phyloP scores from a whole-genome alignment of 1,140 invertebrate species.

The Ganaspis sp. region DNA sequence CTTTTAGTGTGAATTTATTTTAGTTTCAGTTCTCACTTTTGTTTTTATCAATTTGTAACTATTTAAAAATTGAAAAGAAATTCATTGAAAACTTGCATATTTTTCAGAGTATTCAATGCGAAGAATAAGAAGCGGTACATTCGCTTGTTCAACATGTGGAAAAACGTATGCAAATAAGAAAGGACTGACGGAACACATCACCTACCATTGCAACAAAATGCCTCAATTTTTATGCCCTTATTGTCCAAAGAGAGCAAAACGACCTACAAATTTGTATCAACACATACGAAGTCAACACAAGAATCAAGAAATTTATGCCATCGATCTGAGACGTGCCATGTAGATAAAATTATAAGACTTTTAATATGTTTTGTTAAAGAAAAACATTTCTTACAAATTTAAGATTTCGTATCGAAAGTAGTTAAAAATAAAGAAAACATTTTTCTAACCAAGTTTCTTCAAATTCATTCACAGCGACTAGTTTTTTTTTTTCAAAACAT shows the following conservation, averaged over 20 bases:
- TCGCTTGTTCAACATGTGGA: neutral
- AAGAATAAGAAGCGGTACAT: neutral
- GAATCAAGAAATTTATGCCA: constrained; percentile 49
- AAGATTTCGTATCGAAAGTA: no score
- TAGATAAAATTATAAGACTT: no score
- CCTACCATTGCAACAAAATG: constrained; percentile 83
- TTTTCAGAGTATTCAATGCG: neutral
- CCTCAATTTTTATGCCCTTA: constrained; percentile 85
- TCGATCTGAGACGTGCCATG: constrained; percentile 39
- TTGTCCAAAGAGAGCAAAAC: constrained; percentile 76
- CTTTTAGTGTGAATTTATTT: no score
- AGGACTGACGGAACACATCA: neutral
- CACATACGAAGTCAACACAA: constrained; percentile 64
- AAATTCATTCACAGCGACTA: no score
- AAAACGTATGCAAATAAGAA: neutral
- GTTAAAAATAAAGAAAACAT: no score
- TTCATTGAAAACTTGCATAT: neutral
- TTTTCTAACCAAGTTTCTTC: no score
- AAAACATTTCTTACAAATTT: no score
- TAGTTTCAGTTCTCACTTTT: neutral
- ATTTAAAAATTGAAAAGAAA: no score
- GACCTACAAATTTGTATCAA: constrained; percentile 63
- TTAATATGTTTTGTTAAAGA: no score
- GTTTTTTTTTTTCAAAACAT: no score
- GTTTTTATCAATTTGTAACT: no score